Evolutionary conservation across 2,113 vertebrate species (phyloP).

Genomic region (Sminthopsis crassicaudata): DNA sequence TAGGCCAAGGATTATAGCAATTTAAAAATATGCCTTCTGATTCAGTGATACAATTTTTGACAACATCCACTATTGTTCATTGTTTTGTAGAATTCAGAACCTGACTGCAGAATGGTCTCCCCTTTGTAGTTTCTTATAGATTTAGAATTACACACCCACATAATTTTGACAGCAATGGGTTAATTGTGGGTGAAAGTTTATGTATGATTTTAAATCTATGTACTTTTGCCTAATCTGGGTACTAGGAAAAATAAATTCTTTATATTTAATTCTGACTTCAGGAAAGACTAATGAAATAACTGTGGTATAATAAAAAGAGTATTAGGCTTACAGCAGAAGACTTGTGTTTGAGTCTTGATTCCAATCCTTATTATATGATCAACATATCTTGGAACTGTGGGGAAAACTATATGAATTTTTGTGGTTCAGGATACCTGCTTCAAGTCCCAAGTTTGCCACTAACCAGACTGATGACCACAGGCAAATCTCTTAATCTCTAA

Average conservation of each 20-base stretch:
- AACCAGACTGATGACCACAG: not conserved
- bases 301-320: not conserved
- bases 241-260: not conserved
- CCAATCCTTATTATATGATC: not conserved
- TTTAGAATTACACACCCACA: not conserved
- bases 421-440: not conserved
- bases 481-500: not conserved
- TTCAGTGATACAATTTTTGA: not conserved
- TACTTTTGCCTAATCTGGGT: not conserved
- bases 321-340: not conserved
- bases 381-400: not conserved
- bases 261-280: not conserved
- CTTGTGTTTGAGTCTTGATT: not conserved
- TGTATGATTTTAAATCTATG: not conserved
- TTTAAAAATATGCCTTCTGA: not conserved
- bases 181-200: not conserved
- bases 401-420: not conserved
- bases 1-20: not conserved
- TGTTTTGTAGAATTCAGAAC: not conserved
- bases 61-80: not conserved
- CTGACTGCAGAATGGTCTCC: not conserved
- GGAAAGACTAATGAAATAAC: not conserved
- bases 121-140: not conserved
- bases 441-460: not conserved
- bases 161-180: not conserved